Evolutionary conservation across 2,797 vertebrate species (phyloP).

Genomic region (Dallia pectoralis): DNA sequence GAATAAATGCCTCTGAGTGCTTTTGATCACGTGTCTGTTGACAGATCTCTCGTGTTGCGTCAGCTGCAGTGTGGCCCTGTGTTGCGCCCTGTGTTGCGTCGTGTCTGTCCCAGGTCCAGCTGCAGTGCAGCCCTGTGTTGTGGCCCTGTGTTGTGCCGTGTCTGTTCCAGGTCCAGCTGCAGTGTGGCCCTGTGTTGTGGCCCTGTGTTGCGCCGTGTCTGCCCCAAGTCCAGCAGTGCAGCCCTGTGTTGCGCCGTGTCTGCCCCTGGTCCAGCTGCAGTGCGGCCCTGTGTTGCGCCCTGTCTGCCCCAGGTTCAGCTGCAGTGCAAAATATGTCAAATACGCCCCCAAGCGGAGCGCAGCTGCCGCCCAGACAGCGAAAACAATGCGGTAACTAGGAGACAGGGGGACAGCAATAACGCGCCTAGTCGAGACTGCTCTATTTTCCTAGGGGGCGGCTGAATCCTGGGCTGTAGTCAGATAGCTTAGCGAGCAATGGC

Average conservation of each 20-base stretch:
- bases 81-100: no score
- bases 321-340: conserved; percentile 42
- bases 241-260: conserved; percentile 28
- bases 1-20: conserved; percentile 63
- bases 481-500: conserved; percentile 53
- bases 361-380: conserved; percentile 21
- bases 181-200: conserved; percentile 27
- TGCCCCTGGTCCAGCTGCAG: conserved; percentile 42
- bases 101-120: conserved; percentile 39
- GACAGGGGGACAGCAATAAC: conserved; percentile 24
- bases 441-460: conserved; percentile 10
- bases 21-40: conserved; percentile 41
- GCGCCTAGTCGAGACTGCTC: neutral
- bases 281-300: conserved; percentile 10
- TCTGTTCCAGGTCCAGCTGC: conserved; percentile 38
- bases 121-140: conserved; percentile 33
- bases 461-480: conserved; percentile 55
- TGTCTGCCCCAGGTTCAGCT: conserved; percentile 40
- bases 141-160: conserved; percentile 20
- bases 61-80: conserved; percentile 49
- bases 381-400: conserved; percentile 13
- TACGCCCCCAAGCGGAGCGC: conserved; percentile 36
- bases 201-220: conserved; percentile 29
- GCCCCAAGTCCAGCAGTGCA: conserved; percentile 39
- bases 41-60: conserved; percentile 39